phyloP scores from a whole-genome alignment of 2,888 invertebrate genomes.

The Lasioglossum lativentre region DNA sequence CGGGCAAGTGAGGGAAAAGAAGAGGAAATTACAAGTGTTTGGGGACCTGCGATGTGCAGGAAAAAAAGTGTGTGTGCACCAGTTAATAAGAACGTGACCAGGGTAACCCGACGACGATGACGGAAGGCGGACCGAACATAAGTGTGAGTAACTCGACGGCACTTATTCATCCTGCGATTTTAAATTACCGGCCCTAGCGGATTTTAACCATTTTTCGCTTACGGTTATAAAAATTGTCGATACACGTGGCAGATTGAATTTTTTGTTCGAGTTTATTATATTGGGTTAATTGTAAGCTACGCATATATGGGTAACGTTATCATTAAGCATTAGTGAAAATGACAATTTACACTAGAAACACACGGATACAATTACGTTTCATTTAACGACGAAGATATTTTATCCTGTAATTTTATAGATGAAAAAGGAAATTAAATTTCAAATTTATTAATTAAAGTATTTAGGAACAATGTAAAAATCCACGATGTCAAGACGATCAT shows the following conservation, averaged over 20 bases:
- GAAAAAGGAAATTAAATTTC: too few relatives aligned
- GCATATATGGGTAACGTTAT: too few relatives aligned
- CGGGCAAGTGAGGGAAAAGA: constrained; percentile 30
- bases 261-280: neutral
- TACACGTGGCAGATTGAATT: neutral
- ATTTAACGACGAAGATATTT: too few relatives aligned
- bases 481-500: too few relatives aligned
- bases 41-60: constrained; percentile 56
- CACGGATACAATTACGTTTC: too few relatives aligned
- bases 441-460: too few relatives aligned
- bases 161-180: neutral
- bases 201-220: neutral
- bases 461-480: too few relatives aligned
- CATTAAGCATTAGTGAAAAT: too few relatives aligned
- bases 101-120: constrained; percentile 51
- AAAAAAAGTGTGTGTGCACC: constrained; percentile 50
- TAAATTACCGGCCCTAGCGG: neutral
- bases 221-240: neutral
- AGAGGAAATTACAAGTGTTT: constrained; percentile 33
- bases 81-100: constrained; percentile 38
- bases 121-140: constrained; percentile 56
- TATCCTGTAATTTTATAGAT: too few relatives aligned
- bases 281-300: too few relatives aligned
- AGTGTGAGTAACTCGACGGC: constrained; percentile 40
- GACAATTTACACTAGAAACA: too few relatives aligned